Conservation (phyloP, 1,140 invertebrate species). For the Holcopasites calliopsidis region DNA sequence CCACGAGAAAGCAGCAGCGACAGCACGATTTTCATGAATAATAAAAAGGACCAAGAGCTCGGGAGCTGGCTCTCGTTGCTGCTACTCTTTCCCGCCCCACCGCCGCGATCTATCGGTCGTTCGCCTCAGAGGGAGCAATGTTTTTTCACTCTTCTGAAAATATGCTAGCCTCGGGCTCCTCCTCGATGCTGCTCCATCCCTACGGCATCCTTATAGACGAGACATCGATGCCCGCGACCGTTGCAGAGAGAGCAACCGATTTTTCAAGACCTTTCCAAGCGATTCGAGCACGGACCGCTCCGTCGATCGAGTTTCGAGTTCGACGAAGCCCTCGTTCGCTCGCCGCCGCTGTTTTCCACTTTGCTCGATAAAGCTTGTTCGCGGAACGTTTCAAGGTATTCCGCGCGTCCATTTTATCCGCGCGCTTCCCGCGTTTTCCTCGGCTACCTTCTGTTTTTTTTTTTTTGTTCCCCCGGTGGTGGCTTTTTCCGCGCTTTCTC, state of each 20-base stretch:
- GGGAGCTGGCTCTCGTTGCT: constrained; percentile 57
- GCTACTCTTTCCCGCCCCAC: background rate
- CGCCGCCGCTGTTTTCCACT: background rate
- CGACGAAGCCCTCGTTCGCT: constrained; percentile 11
- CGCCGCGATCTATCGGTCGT: constrained; percentile 65
- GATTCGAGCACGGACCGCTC: no score
- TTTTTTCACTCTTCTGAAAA: constrained; percentile 76
- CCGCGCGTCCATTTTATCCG: constrained; percentile 23
- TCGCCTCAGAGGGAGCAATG: constrained; percentile 72
- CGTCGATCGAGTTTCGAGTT: background rate
- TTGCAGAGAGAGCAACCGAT: background rate
- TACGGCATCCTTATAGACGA: background rate
- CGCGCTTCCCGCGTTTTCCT: constrained; percentile 9
- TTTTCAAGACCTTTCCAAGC: no score
- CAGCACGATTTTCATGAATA: constrained; percentile 77
- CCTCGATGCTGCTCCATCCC: constrained; percentile 3
- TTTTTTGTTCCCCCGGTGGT: constrained; percentile 17
- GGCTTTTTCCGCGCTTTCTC: constrained; percentile 40
- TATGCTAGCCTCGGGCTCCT: constrained; percentile 69
- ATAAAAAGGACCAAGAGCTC: constrained; percentile 77
- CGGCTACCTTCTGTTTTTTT: background rate
- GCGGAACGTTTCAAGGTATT: constrained; percentile 34
- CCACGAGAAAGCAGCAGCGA: constrained; percentile 59
- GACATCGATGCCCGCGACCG: constrained; percentile 4
- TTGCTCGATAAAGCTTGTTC: constrained; percentile 15